These are phyloP conservation scores for Gymnocypris eckloni DNA, from an alignment of 2,797 vertebrate species.

Conservation along the genomic window DNA sequence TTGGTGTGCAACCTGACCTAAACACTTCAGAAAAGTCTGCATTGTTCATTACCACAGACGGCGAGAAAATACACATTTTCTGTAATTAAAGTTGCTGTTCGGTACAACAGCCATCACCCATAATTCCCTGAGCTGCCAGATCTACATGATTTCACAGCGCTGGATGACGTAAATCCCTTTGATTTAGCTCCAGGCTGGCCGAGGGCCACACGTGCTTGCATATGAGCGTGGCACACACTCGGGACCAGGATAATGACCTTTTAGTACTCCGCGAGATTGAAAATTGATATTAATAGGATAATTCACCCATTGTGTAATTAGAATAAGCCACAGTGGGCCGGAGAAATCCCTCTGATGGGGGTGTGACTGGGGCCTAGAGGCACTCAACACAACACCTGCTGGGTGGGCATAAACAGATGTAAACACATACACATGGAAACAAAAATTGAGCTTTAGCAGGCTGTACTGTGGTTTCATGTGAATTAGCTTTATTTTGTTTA, in stretches of 20 bases:
- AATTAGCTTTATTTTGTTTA: background rate
- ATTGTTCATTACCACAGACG: background rate
- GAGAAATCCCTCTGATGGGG: slow-evolving; percentile 22
- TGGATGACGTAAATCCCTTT: slow-evolving; percentile 30
- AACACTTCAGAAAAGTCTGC: slow-evolving; percentile 4
- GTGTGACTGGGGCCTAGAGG: background rate
- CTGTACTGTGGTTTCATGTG: background rate
- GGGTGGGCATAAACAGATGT: background rate
- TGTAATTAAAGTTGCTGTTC: slow-evolving; percentile 44
- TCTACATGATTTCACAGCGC: slow-evolving; percentile 29
- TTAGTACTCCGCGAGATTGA: slow-evolving; percentile 43
- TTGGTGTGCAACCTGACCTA: slow-evolving; percentile 11
- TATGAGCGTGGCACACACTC: slow-evolving; percentile 17
- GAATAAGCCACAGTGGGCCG: slow-evolving; percentile 35
- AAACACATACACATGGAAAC: background rate
- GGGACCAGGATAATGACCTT: slow-evolving; percentile 47
- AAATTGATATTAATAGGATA: slow-evolving; percentile 58
- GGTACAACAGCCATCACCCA: slow-evolving; percentile 19
- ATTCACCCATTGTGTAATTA: slow-evolving; percentile 53
- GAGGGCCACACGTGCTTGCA: slow-evolving; percentile 31
- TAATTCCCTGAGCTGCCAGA: slow-evolving; percentile 41
- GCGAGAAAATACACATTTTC: slow-evolving; percentile 6
- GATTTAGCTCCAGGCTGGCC: slow-evolving; percentile 26
- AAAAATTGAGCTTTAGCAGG: background rate
- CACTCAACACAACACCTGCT: slow-evolving; percentile 5